These are phyloP conservation scores for Lymantria dispar DNA, from an alignment of 2,888 invertebrate species.

Conservation along the genomic window DNA sequence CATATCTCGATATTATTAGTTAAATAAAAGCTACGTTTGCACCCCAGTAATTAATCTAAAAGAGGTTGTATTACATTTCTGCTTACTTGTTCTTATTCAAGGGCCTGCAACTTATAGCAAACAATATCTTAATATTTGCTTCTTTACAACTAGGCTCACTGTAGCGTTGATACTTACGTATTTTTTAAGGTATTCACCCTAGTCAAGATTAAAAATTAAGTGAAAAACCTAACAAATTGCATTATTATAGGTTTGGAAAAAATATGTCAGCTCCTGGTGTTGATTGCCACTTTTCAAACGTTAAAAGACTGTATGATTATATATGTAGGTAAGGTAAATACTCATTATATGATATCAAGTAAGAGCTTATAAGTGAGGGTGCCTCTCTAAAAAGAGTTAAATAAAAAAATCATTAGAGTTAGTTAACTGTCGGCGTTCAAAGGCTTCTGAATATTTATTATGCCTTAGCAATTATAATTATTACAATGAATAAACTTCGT, in stretches of 20 bases:
- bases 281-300: neutral
- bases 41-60: no score
- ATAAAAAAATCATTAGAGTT: neutral
- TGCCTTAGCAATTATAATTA: neutral
- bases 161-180: no score
- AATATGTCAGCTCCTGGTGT: neutral
- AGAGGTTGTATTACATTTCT: no score
- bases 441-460: neutral
- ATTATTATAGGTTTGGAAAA: neutral
- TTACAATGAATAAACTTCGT: conserved; percentile 5
- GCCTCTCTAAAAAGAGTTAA: neutral
- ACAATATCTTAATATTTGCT: no score
- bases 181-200: neutral
- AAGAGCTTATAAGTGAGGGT: neutral
- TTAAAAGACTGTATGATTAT: neutral
- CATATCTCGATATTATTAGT: no score
- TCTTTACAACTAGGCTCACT: no score
- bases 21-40: no score
- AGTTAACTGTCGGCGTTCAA: neutral
- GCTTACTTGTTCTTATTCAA: no score
- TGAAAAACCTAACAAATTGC: neutral
- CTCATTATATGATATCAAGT: neutral
- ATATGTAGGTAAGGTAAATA: neutral
- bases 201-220: neutral
- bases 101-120: no score